A percentile compares a stretch with the other conserved stretches of the same genome.
These are phyloP conservation scores for Tiphia femorata DNA, from an alignment of 2,888 invertebrate genomes.

Conservation along the genomic window DNA sequence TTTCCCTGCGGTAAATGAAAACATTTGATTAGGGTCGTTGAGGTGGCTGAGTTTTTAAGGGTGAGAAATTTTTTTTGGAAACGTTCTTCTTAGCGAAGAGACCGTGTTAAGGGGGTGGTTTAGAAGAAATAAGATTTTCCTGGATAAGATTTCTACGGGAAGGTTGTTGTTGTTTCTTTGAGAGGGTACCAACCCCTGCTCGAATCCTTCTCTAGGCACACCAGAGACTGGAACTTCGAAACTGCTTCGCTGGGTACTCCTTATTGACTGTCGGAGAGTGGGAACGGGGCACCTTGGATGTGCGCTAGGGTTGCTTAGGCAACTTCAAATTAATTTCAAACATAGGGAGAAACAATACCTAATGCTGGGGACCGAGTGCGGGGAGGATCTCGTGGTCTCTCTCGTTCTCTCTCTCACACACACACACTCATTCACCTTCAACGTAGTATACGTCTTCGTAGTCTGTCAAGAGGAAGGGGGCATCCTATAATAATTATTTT, in stretches of 20 bases:
- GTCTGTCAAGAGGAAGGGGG: not conserved
- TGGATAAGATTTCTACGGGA: no score
- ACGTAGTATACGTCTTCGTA: not conserved
- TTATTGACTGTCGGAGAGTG: slow-evolving; percentile 61
- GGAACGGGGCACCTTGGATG: slow-evolving; percentile 48
- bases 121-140: no score
- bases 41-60: no score
- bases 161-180: no score
- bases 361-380: slow-evolving; percentile 19
- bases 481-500: slow-evolving; percentile 49
- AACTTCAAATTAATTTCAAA: slow-evolving; percentile 65
- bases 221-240: slow-evolving; percentile 55
- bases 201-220: slow-evolving; percentile 43
- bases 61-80: no score
- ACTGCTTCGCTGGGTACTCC: slow-evolving; percentile 61
- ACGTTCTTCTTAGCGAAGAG: no score
- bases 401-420: not conserved
- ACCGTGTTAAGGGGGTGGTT: no score
- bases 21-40: no score
- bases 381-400: not conserved
- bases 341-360: slow-evolving; percentile 53
- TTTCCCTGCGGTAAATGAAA: no score
- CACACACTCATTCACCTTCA: not conserved
- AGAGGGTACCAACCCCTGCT: no score
- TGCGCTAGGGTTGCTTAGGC: slow-evolving; percentile 55